phyloP scores from a whole-genome alignment of 2,797 vertebrate genomes.

The Netta rufina region DNA sequence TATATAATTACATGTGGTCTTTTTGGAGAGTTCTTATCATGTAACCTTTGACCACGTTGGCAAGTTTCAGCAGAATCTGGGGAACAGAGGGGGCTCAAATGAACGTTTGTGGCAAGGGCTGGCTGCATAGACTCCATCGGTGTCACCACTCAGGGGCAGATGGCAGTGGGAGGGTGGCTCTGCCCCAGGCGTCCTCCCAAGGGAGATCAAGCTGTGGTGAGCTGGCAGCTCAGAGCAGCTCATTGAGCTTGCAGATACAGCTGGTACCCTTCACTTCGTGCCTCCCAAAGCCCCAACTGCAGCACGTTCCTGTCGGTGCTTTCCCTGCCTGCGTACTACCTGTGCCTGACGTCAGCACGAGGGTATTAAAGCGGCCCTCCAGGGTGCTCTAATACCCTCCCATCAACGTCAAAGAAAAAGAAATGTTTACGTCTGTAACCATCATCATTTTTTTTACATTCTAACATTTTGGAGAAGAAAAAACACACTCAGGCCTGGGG shows the following conservation, averaged over 20 bases:
- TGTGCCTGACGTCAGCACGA: not conserved
- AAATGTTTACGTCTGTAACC: slow-evolving; percentile 12
- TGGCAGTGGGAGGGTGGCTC: not conserved
- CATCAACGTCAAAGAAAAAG: not conserved
- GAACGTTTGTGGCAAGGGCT: not conserved
- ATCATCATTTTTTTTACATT: not conserved
- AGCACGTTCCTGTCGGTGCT: not conserved
- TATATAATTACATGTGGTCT: not conserved
- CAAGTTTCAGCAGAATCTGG: not conserved
- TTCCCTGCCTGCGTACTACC: not conserved
- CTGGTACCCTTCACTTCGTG: not conserved
- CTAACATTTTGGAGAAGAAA: not conserved
- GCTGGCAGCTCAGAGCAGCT: not conserved
- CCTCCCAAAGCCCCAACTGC: not conserved
- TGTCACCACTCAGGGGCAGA: not conserved
- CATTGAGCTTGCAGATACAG: not conserved
- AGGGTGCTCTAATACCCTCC: not conserved
- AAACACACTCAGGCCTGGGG: not conserved
- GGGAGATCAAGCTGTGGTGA: not conserved
- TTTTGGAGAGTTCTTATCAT: slow-evolving; percentile 2
- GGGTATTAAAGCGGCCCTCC: not conserved
- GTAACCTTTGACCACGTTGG: not conserved
- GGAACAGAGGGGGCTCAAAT: not conserved
- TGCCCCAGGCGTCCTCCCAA: fast-evolving
- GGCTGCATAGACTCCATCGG: not conserved